Evolutionary conservation across 2,113 vertebrate species (phyloP), one percentile per base, ranked within the genome.

Genomic region (Bombycilla garrulus): DNA sequence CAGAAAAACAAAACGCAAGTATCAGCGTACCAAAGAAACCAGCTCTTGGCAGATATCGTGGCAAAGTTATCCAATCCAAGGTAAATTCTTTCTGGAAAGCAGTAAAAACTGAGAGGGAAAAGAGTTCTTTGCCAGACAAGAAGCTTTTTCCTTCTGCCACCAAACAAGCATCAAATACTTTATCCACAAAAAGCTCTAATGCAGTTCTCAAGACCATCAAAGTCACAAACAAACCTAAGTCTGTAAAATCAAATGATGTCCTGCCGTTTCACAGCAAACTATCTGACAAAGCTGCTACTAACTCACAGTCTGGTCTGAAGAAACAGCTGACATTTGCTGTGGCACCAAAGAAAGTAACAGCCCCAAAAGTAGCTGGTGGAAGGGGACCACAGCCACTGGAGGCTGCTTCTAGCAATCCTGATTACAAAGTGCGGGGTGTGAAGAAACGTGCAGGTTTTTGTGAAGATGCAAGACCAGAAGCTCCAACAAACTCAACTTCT

Each of bases 11-110:
- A 45, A 98, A 93, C 33, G 87, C 93, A 69, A 83, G 36, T 73
- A 57, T 61, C 35, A 50, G 11, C 3, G 6, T 88, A 35, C 83
- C 97, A 84, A 98, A 98, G 87, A 99, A 98, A 92, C 91, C 96
- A 54, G 94, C 97, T 13, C 98, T 97, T 26, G 99, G 99, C 51
- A 97, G 97, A 38, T 99, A 99, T 54, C 98, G 98, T 95, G 99
- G 99, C 57, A 98, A 95, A 78, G 96, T 99, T 70, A 95, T 99
- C 38, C 98, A 98, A 69, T 99, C 99, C 33, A 99, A 99, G 96
- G 96, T 99, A 38, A 98, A 99, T 77, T 98, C 99, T 22, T 99
- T 99, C 92, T 96, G 99, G 97, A 99, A 98, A 93, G 91, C 97
- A 47, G 66, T 82, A n/a, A 76, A 77, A 72, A 88, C 47, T 3